Percentiles rank a stretch among this genome's conserved stretches.
These are phyloP conservation scores for Drosophila atripex DNA, from an alignment of 2,888 invertebrate genomes.

Conservation along the genomic window DNA sequence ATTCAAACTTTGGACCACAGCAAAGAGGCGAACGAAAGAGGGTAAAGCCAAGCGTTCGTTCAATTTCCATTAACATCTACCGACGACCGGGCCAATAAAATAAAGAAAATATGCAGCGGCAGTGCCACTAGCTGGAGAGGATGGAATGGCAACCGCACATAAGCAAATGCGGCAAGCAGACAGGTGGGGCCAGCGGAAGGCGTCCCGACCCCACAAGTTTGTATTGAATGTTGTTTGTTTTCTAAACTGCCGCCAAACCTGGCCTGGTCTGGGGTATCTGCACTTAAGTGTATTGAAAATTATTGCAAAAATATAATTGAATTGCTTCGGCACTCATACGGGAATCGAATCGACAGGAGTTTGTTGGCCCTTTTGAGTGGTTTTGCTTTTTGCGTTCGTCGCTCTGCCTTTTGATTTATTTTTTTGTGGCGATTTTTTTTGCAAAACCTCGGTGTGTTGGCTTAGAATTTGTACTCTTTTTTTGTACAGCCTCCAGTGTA, in stretches of 20 bases:
- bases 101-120: constrained; percentile 70
- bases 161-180: constrained; percentile 39
- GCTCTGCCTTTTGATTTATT: constrained; percentile 68
- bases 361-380: constrained; percentile 40
- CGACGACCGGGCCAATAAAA: constrained; percentile 67
- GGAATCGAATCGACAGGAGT: constrained; percentile 39
- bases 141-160: constrained; percentile 28
- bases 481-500: constrained; percentile 10
- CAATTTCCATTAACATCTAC: constrained; percentile 76
- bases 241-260: constrained; percentile 76
- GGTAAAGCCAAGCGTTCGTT: constrained; percentile 37
- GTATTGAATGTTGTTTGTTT: constrained; percentile 75
- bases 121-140: constrained; percentile 18
- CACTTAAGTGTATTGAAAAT: constrained; percentile 81
- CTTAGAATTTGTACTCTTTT: constrained; percentile 22
- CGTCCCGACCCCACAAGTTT: constrained; percentile 27
- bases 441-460: constrained; percentile 20
- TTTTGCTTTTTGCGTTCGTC: constrained; percentile 31
- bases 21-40: background rate
- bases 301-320: constrained; percentile 81
- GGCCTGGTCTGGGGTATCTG: constrained; percentile 51
- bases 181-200: constrained; percentile 4
- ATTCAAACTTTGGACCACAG: constrained; percentile 49
- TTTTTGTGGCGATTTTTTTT: constrained; percentile 46
- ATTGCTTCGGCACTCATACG: constrained; percentile 58